Percentiles rank a stretch among this genome's conserved stretches.
Conservation (phyloP, 2,888 invertebrate genomes). For the Leptinotarsa tumamoca region DNA sequence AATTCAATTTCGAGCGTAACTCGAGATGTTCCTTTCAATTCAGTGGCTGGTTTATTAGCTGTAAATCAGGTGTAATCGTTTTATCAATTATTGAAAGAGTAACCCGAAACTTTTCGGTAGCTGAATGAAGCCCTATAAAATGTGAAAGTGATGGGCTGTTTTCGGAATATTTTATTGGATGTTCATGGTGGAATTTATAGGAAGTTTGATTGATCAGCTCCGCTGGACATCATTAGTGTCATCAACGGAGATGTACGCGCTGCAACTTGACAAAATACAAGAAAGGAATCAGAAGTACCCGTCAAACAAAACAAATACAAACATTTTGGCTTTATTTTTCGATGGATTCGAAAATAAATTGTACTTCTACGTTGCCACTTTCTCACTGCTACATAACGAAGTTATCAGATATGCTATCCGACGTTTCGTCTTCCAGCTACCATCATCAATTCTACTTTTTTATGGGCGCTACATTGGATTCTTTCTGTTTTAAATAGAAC, state of each 20-base stretch:
- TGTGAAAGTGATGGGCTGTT: constrained; percentile 9
- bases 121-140: constrained; percentile 18
- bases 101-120: constrained; percentile 23
- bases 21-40: constrained; percentile 14
- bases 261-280: background rate
- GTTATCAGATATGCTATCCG: too few relatives aligned
- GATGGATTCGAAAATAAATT: too few relatives aligned
- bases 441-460: too few relatives aligned
- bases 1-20: constrained; percentile 12
- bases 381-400: too few relatives aligned
- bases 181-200: constrained; percentile 10
- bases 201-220: background rate
- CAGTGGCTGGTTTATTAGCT: background rate
- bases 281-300: background rate
- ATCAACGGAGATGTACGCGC: background rate
- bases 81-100: constrained; percentile 21
- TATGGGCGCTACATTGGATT: too few relatives aligned
- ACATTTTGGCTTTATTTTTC: too few relatives aligned
- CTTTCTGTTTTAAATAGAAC: too few relatives aligned
- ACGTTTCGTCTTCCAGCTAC: too few relatives aligned
- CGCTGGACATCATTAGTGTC: background rate
- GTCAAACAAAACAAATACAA: too few relatives aligned
- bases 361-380: too few relatives aligned
- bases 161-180: background rate
- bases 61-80: constrained; percentile 25